Percentiles rank a stretch among this genome's conserved stretches.
Conservation (phyloP, 1,140 invertebrate species). For the Neodiprion virginianus region DNA sequence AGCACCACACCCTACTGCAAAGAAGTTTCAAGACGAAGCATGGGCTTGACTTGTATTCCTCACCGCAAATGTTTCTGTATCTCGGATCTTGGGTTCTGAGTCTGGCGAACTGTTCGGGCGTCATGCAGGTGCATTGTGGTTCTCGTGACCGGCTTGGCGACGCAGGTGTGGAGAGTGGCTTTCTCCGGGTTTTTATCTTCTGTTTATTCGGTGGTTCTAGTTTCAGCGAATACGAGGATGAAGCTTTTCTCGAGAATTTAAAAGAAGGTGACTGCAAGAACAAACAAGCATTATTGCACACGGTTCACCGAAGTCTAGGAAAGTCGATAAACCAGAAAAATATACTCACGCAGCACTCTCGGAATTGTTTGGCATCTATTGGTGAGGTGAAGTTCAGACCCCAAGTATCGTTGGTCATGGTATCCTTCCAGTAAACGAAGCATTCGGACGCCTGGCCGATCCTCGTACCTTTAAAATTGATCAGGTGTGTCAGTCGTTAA, state of each 20-base stretch:
- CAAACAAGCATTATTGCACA: conserved; percentile 29
- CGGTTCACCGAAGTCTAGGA: neutral
- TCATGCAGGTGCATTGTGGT: conserved; percentile 95
- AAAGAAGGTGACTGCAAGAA: conserved; percentile 92
- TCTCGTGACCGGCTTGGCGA: conserved; percentile 89
- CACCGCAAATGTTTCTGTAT: conserved; percentile 70
- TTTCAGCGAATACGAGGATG: conserved; percentile 94
- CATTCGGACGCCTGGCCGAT: conserved; percentile 98
- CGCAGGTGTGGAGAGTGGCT: conserved; percentile 91
- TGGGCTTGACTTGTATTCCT: conserved; percentile 17
- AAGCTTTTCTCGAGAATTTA: conserved; percentile 96
- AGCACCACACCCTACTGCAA: too few relatives aligned
- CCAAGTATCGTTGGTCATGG: conserved; percentile 97
- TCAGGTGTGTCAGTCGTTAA: conserved; percentile 27
- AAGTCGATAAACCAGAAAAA: neutral
- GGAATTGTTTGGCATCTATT: conserved; percentile 95
- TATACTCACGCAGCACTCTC: conserved; percentile 94
- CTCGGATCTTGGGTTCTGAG: conserved; percentile 83
- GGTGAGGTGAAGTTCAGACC: conserved; percentile 97
- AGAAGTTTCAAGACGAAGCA: too few relatives aligned
- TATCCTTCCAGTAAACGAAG: conserved; percentile 98
- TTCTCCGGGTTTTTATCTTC: conserved; percentile 81
- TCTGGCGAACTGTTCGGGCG: conserved; percentile 88
- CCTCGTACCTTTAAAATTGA: conserved; percentile 78
- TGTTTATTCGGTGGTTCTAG: conserved; percentile 87